These are phyloP conservation scores for Pavo muticus DNA, from an alignment of 2,113 vertebrate species.

Conservation along the genomic window DNA sequence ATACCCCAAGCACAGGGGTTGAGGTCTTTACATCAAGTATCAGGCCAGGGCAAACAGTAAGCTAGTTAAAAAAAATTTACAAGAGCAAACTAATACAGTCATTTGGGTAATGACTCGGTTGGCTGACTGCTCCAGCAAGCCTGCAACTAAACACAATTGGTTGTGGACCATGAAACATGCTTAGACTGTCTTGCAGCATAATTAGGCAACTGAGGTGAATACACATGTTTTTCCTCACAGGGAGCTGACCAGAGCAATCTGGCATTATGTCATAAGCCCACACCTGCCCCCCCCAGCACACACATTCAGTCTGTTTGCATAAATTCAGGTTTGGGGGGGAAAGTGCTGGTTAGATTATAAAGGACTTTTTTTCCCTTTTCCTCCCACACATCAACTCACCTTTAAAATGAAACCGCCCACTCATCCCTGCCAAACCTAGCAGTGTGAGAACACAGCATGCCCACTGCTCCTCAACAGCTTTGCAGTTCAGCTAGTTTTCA, in stretches of 20 bases:
- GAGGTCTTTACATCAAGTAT: slow-evolving; percentile 65
- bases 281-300: no score
- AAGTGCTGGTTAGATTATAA: not conserved
- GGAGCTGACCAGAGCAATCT: not conserved
- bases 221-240: not conserved
- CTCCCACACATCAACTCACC: not conserved
- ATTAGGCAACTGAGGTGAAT: slow-evolving; percentile 30
- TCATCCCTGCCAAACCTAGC: not conserved
- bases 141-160: not conserved
- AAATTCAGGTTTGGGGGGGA: not conserved
- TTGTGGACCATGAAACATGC: slow-evolving; percentile 41
- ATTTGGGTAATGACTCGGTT: not conserved
- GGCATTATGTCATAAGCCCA: not conserved
- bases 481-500: not conserved
- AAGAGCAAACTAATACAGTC: not conserved
- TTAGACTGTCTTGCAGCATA: not conserved
- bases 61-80: not conserved
- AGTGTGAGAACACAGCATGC: accelerated
- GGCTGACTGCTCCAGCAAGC: slow-evolving; percentile 10
- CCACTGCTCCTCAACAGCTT: not conserved
- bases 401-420: accelerated
- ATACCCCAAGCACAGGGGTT: slow-evolving; percentile 48
- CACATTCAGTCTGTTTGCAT: not conserved
- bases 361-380: not conserved
- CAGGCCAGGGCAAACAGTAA: slow-evolving; percentile 23